A percentile compares a stretch with the other conserved stretches of the same genome.
phyloP scores from a whole-genome alignment of 35 echinoderm and acorn worm genomes.

The Apostichopus japonicus region DNA sequence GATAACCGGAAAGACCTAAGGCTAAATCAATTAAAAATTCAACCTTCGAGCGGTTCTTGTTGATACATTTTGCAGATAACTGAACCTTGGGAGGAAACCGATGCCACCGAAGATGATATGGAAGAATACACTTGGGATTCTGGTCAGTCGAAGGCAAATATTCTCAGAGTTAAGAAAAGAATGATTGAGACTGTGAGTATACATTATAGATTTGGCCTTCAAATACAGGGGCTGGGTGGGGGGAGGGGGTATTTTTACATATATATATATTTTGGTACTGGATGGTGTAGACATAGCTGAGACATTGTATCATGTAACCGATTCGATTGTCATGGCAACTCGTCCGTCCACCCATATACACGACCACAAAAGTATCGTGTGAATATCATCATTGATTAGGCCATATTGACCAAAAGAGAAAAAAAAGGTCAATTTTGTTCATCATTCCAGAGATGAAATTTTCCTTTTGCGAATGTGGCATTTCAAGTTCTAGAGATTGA shows the following conservation, averaged over 20 bases:
- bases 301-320: too few relatives aligned
- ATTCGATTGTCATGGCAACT: too few relatives aligned
- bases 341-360: too few relatives aligned
- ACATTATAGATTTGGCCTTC: background rate
- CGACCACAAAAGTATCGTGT: too few relatives aligned
- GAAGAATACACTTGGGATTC: constrained; percentile 63
- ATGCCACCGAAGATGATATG: constrained; percentile 54
- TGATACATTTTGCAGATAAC: constrained; percentile 30
- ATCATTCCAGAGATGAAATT: too few relatives aligned
- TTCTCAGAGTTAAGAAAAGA: background rate
- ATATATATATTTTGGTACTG: background rate
- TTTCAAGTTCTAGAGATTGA: too few relatives aligned
- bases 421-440: too few relatives aligned
- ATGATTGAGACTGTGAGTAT: constrained; percentile 47
- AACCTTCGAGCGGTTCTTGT: too few relatives aligned
- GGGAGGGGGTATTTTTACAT: background rate
- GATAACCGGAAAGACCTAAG: background rate
- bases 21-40: background rate
- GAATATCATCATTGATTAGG: too few relatives aligned
- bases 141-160: constrained; percentile 34
- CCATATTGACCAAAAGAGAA: too few relatives aligned
- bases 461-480: too few relatives aligned
- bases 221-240: background rate
- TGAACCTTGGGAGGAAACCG: constrained; percentile 61
- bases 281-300: too few relatives aligned